Percentiles rank a stretch among this genome's conserved stretches.
Conservation (phyloP, 2,113 vertebrate genomes). For the Tor tambroides region DNA sequence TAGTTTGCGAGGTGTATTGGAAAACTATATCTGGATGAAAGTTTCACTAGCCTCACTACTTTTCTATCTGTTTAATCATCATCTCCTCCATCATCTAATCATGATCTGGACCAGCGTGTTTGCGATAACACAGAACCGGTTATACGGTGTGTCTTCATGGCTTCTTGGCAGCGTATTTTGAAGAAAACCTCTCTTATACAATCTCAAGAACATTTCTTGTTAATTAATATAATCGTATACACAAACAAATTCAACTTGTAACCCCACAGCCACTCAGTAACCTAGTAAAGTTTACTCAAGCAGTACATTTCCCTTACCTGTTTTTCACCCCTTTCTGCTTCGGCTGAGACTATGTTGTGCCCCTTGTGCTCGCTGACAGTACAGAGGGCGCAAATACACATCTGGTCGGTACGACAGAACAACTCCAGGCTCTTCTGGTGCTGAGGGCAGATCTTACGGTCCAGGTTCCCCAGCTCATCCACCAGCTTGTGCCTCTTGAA, state of each 20-base stretch:
- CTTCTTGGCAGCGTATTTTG: not conserved
- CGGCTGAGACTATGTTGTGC: conserved; percentile 80
- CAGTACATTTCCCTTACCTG: conserved; percentile 71
- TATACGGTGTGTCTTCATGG: not conserved
- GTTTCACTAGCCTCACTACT: not conserved
- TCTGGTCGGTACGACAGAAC: conserved; percentile 77
- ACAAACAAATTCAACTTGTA: not conserved
- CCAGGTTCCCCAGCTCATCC: conserved; percentile 68
- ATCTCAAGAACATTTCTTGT: not conserved
- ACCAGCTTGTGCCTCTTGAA: conserved; percentile 81
- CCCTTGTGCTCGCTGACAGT: conserved; percentile 81
- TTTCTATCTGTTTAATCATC: conserved; percentile 10
- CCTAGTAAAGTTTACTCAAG: not conserved
- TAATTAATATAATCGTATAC: not conserved
- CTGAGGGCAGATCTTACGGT: conserved; percentile 79
- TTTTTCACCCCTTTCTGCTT: conserved; percentile 79
- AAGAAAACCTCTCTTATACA: not conserved
- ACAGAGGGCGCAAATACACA: conserved; percentile 78
- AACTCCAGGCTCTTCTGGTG: conserved; percentile 82
- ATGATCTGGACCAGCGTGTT: conserved; percentile 14
- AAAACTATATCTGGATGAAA: conserved; percentile 14
- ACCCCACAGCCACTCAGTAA: not conserved
- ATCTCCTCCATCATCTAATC: too few species aligned
- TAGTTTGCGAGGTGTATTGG: conserved; percentile 16
- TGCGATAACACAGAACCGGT: conserved; percentile 31